Evolutionary conservation across 2,888 invertebrate species (phyloP).

Genomic region (Brenthis daphne): DNA sequence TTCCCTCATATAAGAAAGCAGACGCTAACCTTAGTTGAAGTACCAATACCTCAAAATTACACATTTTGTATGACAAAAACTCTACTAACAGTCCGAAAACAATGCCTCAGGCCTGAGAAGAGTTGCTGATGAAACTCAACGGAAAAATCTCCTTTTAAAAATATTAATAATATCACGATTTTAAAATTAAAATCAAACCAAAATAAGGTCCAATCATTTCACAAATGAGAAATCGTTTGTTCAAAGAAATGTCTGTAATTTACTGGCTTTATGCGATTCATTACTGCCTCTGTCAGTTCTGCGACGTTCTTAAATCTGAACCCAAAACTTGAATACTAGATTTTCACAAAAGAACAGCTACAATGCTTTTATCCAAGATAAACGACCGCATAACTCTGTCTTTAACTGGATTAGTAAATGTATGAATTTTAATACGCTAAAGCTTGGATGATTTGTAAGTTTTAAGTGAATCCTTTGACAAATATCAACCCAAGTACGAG

Average conservation of each 20-base stretch:
- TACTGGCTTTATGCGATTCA: slow-evolving; percentile 53
- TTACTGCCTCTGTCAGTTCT: slow-evolving; percentile 65
- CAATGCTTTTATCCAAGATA: slow-evolving; percentile 62
- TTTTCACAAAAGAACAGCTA: slow-evolving; percentile 57
- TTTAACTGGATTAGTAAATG: slow-evolving; percentile 36
- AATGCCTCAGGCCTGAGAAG: no score
- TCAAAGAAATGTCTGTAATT: slow-evolving; percentile 64
- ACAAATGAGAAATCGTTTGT: slow-evolving; percentile 51
- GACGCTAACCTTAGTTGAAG: no score
- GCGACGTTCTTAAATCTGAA: slow-evolving; percentile 66
- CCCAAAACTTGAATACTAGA: slow-evolving; percentile 52
- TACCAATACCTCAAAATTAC: no score
- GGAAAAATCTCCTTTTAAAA: no score
- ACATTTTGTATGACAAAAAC: no score
- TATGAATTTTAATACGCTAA: slow-evolving; percentile 22
- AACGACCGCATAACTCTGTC: slow-evolving; percentile 65
- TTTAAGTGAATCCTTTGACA: slow-evolving; percentile 13
- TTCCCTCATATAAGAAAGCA: no score
- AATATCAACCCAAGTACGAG: background rate
- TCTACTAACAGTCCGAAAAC: no score
- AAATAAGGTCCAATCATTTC: slow-evolving; percentile 27
- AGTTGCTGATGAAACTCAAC: no score
- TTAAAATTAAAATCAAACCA: background rate
- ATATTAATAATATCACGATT: no score
- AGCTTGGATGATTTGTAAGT: slow-evolving; percentile 20